Percentiles rank a stretch among this genome's conserved stretches.
Evolutionary conservation across 2,113 vertebrate species (phyloP).

Genomic region (Sterrhoptilus dennistouni): DNA sequence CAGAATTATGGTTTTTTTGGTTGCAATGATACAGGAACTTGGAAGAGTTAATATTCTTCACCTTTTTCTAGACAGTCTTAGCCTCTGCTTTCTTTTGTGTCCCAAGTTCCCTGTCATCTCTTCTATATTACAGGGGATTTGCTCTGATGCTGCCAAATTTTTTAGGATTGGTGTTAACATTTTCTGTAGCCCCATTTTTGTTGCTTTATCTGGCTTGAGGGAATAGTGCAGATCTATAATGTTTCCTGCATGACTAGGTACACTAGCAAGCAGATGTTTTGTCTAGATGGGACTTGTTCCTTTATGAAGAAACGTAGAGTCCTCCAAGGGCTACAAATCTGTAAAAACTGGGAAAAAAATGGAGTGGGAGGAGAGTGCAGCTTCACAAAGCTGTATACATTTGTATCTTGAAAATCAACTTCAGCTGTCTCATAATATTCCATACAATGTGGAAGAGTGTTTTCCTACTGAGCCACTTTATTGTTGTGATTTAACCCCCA

Average conservation of each 20-base stretch:
- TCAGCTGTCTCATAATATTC: background rate
- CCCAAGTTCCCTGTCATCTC: background rate
- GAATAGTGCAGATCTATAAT: background rate
- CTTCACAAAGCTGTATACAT: background rate
- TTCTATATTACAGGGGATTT: background rate
- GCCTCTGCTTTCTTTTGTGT: background rate
- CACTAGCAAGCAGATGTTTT: background rate
- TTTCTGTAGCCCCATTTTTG: background rate
- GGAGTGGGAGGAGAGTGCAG: background rate
- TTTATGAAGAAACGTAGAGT: background rate
- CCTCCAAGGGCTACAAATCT: background rate
- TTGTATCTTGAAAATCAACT: background rate
- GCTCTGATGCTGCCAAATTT: background rate
- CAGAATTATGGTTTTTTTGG: background rate
- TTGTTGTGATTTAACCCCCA: background rate
- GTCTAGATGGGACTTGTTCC: background rate
- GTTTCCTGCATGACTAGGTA: background rate
- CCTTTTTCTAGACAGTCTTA: background rate
- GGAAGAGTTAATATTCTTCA: background rate
- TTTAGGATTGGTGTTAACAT: background rate
- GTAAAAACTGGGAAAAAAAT: background rate
- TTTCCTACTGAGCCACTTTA: background rate
- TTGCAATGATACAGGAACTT: background rate
- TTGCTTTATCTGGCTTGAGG: background rate
- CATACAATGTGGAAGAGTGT: background rate